These are phyloP conservation scores for Valencia hispanica DNA, from an alignment of 2,797 vertebrate genomes.

Conservation along the genomic window DNA sequence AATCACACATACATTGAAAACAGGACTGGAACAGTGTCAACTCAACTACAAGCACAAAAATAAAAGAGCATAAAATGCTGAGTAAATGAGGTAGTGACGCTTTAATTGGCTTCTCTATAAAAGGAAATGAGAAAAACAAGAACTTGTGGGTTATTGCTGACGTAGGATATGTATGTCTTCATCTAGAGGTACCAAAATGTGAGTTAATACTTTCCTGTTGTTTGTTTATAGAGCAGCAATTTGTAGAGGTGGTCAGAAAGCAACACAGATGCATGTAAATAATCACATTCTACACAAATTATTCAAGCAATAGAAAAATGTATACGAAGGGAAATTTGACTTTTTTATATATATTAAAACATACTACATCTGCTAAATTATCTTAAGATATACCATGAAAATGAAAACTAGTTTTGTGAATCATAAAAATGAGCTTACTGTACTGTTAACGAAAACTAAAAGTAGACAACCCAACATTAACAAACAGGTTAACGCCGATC, in stretches of 20 bases:
- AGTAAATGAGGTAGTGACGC: neutral
- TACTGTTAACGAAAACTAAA: neutral
- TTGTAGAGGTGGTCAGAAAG: neutral
- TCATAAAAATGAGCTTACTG: neutral
- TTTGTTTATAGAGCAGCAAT: neutral
- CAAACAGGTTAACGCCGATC: neutral
- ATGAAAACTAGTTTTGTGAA: neutral
- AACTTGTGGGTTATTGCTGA: too few species aligned
- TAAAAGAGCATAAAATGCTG: too few species aligned
- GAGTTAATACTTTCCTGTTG: neutral
- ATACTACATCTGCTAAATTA: neutral
- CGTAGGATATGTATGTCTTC: too few species aligned
- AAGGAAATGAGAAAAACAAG: neutral
- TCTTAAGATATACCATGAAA: neutral
- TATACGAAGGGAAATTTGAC: neutral
- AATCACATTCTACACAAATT: neutral
- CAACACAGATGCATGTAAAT: neutral
- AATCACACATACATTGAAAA: neutral
- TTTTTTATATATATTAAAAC: neutral
- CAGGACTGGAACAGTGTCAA: neutral
- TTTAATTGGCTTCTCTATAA: neutral
- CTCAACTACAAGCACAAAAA: neutral
- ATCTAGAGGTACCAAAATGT: neutral
- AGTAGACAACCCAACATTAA: neutral
- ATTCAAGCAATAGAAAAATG: neutral